These are phyloP conservation scores for Cydia fagiglandana DNA, from an alignment of 1,140 invertebrate genomes.

Conservation along the genomic window DNA sequence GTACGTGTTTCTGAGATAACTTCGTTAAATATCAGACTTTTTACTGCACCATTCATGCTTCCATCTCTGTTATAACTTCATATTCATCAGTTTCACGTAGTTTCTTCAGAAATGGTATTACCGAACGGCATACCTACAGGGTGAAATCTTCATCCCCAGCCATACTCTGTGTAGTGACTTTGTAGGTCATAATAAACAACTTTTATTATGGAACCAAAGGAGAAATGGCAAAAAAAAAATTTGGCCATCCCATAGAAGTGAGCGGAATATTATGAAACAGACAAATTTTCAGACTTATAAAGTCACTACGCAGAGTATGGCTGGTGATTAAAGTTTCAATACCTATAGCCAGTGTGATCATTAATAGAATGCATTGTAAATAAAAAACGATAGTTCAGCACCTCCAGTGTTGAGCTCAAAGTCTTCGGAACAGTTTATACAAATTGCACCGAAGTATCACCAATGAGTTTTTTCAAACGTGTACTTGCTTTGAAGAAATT, in stretches of 20 bases:
- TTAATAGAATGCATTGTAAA: constrained; percentile 74
- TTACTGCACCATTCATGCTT: neutral
- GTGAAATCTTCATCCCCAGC: too few species aligned
- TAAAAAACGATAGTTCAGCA: constrained; percentile 71
- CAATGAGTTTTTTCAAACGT: constrained; percentile 42
- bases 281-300: too few species aligned
- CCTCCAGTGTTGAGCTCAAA: constrained; percentile 55
- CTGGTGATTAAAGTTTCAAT: too few species aligned
- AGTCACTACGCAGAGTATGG: too few species aligned
- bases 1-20: neutral
- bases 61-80: neutral
- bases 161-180: too few species aligned
- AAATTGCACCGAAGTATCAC: constrained; percentile 39
- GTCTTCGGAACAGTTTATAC: constrained; percentile 31
- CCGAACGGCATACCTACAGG: neutral
- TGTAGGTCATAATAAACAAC: too few species aligned
- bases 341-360: constrained; percentile 55
- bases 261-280: too few species aligned
- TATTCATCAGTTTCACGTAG: neutral
- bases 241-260: too few species aligned
- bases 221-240: too few species aligned
- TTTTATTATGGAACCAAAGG: too few species aligned
- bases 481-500: constrained; percentile 29
- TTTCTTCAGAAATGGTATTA: neutral
- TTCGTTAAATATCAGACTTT: neutral